Evolutionary conservation across 2,888 invertebrate genomes (phyloP), one percentile per base, ranked within the genome.

Genomic region (Tribolium freemani): DNA sequence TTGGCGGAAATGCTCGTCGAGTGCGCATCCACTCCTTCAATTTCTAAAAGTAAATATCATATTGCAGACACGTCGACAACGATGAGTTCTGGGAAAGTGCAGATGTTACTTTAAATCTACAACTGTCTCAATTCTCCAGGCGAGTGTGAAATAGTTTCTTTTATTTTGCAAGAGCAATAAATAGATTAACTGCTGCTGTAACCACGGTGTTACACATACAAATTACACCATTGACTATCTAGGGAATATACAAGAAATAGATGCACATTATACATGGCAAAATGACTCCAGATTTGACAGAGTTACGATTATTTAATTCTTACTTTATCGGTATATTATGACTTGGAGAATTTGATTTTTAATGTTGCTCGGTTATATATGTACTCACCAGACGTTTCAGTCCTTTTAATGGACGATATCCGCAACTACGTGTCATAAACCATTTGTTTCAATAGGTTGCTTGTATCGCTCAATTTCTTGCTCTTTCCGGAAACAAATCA

Each of bases 91-190:
- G 61, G 76, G 82, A 82, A 82, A 77, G 76, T 73, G 75, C 78
- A 79, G 78, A 81, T 81, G 80, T 78, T 79, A 71, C 72, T 80
- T 80, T 77, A 78, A 78, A 81, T 78, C 78, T 78, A 79, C 79
- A 82, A 82, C 82, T 83, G 82, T 81, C 82, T 83, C 83, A 83
- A 83, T 83, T 80, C 82, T 83, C 81, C 61, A 82, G 83, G 79
- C 82, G 81, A 83, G 83, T 84, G 84, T 83, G 83, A 84, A 84
- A 83, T 84, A 82, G 81, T 84, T 83, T 83, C 82, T 82, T 82
- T 82, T 79, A 81, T 82, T 83, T 82, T 80, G 80, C 79, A 77
- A 78, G 74, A 79, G 81, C 80, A 82, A 81, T 82, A 82, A 83
- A 81, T 82, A 82, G 82, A 83, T 81, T 83, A 82, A 81, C 82